These are phyloP conservation scores for Machaerirhynchus nigripectus DNA, from an alignment of 2,113 vertebrate species.

Conservation along the genomic window DNA sequence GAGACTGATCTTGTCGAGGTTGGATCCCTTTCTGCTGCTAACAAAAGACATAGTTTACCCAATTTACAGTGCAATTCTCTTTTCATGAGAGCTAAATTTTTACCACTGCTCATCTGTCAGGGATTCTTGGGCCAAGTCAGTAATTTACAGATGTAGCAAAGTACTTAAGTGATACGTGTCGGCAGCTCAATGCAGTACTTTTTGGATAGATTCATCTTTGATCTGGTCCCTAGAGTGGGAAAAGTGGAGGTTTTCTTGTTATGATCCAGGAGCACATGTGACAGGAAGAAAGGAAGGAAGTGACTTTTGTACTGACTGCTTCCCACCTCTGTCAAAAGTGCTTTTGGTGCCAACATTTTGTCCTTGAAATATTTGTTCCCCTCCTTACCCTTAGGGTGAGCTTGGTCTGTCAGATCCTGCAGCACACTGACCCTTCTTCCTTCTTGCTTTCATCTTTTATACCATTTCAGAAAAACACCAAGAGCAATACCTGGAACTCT, in stretches of 20 bases:
- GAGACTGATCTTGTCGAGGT: neutral
- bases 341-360: neutral
- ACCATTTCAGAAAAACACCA: neutral
- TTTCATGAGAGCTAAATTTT: neutral
- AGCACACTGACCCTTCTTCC: neutral
- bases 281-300: conserved; percentile 45
- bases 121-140: neutral
- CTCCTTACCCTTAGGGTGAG: neutral
- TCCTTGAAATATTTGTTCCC: neutral
- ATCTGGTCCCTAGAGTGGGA: neutral
- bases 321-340: neutral
- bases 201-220: neutral
- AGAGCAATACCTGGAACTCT: neutral
- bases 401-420: accelerated
- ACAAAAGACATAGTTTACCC: neutral
- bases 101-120: neutral
- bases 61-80: neutral
- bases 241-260: neutral
- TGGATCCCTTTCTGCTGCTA: neutral
- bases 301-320: neutral
- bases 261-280: neutral
- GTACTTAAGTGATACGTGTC: neutral
- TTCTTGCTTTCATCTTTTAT: neutral
- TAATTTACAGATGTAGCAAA: neutral
- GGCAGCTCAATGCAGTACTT: accelerated